A percentile compares a stretch with the other conserved stretches of the same genome.
Evolutionary conservation across 1,140 invertebrate genomes (phyloP).

Genomic region (Platyura marginata): DNA sequence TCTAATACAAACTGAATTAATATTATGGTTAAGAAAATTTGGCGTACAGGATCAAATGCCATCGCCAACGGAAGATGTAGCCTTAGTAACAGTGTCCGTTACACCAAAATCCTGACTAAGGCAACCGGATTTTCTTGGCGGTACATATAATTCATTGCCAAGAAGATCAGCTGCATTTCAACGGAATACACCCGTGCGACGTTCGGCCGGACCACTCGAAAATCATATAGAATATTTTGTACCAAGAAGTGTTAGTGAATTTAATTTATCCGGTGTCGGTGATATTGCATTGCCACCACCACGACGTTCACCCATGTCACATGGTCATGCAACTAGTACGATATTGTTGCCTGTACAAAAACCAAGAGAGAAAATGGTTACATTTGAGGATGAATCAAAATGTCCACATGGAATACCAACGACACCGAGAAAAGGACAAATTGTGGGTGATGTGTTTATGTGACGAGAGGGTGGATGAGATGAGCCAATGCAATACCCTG

Average conservation of each 20-base stretch:
- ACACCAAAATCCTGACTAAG: conserved; percentile 24
- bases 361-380: conserved; percentile 57
- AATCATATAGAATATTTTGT: conserved; percentile 62
- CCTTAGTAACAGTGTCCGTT: conserved; percentile 19
- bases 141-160: conserved; percentile 18
- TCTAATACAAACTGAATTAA: conserved; percentile 83
- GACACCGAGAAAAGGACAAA: conserved; percentile 21
- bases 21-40: conserved; percentile 39
- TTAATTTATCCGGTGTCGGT: conserved; percentile 44
- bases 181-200: conserved; percentile 38
- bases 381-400: conserved; percentile 53
- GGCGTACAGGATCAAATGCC: conserved; percentile 16
- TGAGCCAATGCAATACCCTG: conserved; percentile 2
- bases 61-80: conserved; percentile 13
- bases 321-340: conserved; percentile 10
- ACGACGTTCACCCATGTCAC: conserved; percentile 16
- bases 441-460: conserved; percentile 39
- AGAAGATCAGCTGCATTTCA: conserved; percentile 29
- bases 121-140: conserved; percentile 22
- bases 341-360: conserved; percentile 11
- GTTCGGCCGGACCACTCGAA: conserved; percentile 38
- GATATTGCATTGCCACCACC: conserved; percentile 29
- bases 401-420: conserved; percentile 22
- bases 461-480: conserved; percentile 25
- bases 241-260: conserved; percentile 61